These are phyloP conservation scores for Collichthys lucidus DNA, from an alignment of 2,113 vertebrate species.

Conservation along the genomic window DNA sequence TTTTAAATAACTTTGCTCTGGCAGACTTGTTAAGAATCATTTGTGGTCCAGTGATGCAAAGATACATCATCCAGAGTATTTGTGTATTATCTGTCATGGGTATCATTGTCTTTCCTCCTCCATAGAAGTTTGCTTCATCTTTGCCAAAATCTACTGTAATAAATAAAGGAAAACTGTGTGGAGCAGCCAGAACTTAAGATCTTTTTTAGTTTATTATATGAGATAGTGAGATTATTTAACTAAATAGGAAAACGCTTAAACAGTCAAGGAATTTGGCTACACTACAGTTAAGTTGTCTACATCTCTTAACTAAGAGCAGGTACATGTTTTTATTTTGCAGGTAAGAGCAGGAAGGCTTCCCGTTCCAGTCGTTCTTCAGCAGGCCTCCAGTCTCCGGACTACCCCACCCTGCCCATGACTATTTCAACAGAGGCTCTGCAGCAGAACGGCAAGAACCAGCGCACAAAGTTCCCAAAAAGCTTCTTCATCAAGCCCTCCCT, in stretches of 20 bases:
- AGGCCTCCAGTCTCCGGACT: constrained; percentile 86
- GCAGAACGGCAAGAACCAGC: constrained; percentile 81
- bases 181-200: not conserved
- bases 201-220: not conserved
- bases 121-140: not conserved
- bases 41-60: not conserved
- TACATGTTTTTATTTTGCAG: constrained; percentile 80
- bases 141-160: not conserved
- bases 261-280: not conserved
- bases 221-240: not conserved
- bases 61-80: not conserved
- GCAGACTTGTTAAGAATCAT: not conserved
- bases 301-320: constrained; percentile 9
- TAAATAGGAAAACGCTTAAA: not conserved
- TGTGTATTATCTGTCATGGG: not conserved
- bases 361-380: constrained; percentile 85
- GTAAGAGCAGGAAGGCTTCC: constrained; percentile 88
- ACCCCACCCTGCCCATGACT: constrained; percentile 87
- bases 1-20: not conserved
- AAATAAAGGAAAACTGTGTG: constrained; percentile 4
- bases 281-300: not conserved
- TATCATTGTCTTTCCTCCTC: not conserved
- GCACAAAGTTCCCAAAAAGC: constrained; percentile 72
- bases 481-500: constrained; percentile 77
- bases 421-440: constrained; percentile 84